Evolutionary conservation across 30 jellyfish, hydroid and myxozoan species (phyloP).

Genomic region (Morbakka virulenta): DNA sequence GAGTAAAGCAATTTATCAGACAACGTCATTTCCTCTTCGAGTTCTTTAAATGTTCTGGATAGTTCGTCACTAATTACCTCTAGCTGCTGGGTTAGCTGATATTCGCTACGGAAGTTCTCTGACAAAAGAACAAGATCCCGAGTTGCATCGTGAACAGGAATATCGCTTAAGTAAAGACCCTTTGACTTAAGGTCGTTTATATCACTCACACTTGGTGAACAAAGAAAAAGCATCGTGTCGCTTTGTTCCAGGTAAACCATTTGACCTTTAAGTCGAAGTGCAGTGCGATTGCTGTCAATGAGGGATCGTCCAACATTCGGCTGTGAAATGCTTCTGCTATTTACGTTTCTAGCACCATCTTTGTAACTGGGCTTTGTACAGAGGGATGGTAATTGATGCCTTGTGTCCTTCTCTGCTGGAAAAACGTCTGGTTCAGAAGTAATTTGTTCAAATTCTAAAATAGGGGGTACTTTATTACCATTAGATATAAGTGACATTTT

Average conservation of each 20-base stretch:
- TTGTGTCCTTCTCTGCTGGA: slow-evolving; percentile 10
- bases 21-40: slow-evolving; percentile 51
- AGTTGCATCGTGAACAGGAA: slow-evolving; percentile 71
- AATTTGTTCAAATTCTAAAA: too few species aligned
- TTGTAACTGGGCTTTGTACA: too few species aligned
- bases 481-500: too few species aligned
- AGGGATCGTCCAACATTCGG: slow-evolving; percentile 17
- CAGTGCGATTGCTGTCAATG: slow-evolving; percentile 4
- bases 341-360: too few species aligned
- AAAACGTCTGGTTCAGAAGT: too few species aligned
- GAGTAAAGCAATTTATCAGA: slow-evolving; percentile 50
- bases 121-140: slow-evolving; percentile 43
- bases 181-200: slow-evolving; percentile 36
- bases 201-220: slow-evolving; percentile 62
- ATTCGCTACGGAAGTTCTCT: slow-evolving; percentile 33
- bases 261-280: slow-evolving; percentile 64
- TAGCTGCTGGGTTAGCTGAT: slow-evolving; percentile 46
- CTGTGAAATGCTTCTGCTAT: slow-evolving; percentile 4
- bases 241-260: slow-evolving; percentile 43
- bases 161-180: slow-evolving; percentile 55
- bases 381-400: slow-evolving; percentile 1
- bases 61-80: slow-evolving; percentile 43
- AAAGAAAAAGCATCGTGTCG: slow-evolving; percentile 45
- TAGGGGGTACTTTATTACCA: too few species aligned
- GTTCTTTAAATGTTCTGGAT: slow-evolving; percentile 5